Conservation (phyloP, 2,113 vertebrate species). For the Hippocampus zosterae region DNA sequence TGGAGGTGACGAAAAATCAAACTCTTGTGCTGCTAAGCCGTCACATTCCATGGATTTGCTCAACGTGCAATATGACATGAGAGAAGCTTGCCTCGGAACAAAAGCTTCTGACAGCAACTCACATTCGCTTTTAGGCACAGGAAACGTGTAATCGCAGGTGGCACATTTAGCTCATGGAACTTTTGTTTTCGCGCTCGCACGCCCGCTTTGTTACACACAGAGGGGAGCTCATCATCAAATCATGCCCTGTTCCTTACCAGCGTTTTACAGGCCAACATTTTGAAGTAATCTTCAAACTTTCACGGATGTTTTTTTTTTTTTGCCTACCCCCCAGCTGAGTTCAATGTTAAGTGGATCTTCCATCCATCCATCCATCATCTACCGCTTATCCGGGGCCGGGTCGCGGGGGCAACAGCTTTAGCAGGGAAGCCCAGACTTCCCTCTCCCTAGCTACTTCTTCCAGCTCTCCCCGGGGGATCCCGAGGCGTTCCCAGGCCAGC, state of each 20-base stretch:
- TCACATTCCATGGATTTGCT: conserved; percentile 8
- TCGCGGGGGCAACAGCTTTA: no score
- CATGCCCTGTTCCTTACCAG: neutral
- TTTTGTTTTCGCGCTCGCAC: conserved; percentile 6
- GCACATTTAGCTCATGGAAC: neutral
- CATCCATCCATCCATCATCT: no score
- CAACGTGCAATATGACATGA: conserved; percentile 39
- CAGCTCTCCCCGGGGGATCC: no score
- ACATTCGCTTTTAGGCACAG: conserved; percentile 9
- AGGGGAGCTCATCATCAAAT: conserved; percentile 16
- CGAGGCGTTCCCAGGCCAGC: no score
- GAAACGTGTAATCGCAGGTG: neutral
- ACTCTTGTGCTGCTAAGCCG: conserved; percentile 11
- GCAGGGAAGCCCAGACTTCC: no score
- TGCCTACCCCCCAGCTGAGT: neutral
- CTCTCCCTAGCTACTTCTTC: no score
- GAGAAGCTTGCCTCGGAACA: conserved; percentile 9
- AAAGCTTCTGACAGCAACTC: neutral
- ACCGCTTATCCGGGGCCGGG: no score
- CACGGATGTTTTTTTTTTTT: neutral
- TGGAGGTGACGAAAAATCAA: conserved; percentile 26
- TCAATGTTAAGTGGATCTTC: neutral
- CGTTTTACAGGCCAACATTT: neutral
- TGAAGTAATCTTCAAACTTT: neutral
- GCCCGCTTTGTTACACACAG: neutral